Conservation (phyloP, 1,140 invertebrate species). For the Glomeris maerens region DNA sequence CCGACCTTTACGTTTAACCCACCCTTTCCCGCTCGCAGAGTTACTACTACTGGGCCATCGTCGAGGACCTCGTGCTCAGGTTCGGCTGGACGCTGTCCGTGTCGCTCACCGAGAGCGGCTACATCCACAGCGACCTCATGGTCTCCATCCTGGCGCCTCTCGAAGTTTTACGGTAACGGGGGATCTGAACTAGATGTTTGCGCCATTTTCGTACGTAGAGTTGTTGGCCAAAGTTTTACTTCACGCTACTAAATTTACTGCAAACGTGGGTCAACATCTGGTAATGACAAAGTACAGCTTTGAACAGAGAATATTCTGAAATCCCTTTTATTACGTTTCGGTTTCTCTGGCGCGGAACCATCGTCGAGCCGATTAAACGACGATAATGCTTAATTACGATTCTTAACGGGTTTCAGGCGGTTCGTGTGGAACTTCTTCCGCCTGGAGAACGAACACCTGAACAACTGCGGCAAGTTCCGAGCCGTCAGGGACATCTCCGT, state of each 20-base stretch:
- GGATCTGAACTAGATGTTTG: conserved; percentile 39
- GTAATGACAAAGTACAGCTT: too few relatives aligned
- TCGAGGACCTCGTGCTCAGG: conserved; percentile 85
- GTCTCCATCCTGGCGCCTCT: conserved; percentile 73
- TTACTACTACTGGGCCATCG: conserved; percentile 94
- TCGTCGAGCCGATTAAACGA: too few relatives aligned
- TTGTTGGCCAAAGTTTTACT: too few relatives aligned
- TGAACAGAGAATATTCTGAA: too few relatives aligned
- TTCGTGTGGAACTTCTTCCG: conserved; percentile 99
- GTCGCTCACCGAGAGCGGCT: conserved; percentile 65
- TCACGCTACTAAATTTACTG: too few relatives aligned
- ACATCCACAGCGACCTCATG: conserved; percentile 69
- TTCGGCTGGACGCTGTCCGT: conserved; percentile 85
- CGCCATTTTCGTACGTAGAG: too few relatives aligned
- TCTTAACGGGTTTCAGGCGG: conserved; percentile 48
- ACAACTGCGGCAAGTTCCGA: conserved; percentile 98
- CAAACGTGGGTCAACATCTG: too few relatives aligned
- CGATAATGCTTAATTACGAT: too few relatives aligned
- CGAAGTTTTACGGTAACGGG: conserved; percentile 70
- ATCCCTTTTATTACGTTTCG: too few relatives aligned
- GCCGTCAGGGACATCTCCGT: conserved; percentile 97
- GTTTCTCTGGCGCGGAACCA: too few relatives aligned
- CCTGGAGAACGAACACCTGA: conserved; percentile 96
- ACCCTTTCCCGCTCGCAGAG: conserved; percentile 19
- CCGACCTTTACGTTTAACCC: not conserved